Conservation (phyloP, 2,113 vertebrate species). For the Plecturocebus donacophilus region DNA sequence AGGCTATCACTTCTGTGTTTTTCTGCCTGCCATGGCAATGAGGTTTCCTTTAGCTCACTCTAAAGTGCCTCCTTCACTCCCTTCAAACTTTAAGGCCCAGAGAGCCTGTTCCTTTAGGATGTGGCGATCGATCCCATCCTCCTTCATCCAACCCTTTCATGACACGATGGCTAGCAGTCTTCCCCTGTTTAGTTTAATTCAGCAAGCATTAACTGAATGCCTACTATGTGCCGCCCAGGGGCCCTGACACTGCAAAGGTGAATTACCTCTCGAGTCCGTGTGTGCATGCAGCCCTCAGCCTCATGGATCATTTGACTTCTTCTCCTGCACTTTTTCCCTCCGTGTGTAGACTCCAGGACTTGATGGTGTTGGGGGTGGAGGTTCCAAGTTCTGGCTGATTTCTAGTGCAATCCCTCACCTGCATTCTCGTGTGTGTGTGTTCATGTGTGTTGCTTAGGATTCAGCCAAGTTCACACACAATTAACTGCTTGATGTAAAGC, state of each 20-base stretch:
- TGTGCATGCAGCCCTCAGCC: fast-evolving
- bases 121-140: not conserved
- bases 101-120: not conserved
- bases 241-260: not conserved
- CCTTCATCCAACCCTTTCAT: not conserved
- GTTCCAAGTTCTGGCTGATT: not conserved
- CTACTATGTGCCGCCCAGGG: not conserved
- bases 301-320: not conserved
- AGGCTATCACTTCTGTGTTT: not conserved
- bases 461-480: not conserved
- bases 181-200: not conserved
- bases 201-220: not conserved
- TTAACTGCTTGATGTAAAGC: not conserved
- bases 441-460: not conserved
- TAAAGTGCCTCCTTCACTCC: fast-evolving
- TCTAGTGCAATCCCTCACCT: not conserved
- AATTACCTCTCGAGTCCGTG: not conserved
- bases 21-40: not conserved
- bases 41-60: not conserved
- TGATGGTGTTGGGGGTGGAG: not conserved
- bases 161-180: not conserved
- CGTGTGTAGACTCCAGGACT: not conserved
- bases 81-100: not conserved
- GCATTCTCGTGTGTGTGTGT: not conserved
- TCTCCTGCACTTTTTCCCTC: not conserved